Evolutionary conservation across 1,140 invertebrate species (phyloP), one percentile per base, ranked within the genome.

Genomic region (Harpegnathos saltator): DNA sequence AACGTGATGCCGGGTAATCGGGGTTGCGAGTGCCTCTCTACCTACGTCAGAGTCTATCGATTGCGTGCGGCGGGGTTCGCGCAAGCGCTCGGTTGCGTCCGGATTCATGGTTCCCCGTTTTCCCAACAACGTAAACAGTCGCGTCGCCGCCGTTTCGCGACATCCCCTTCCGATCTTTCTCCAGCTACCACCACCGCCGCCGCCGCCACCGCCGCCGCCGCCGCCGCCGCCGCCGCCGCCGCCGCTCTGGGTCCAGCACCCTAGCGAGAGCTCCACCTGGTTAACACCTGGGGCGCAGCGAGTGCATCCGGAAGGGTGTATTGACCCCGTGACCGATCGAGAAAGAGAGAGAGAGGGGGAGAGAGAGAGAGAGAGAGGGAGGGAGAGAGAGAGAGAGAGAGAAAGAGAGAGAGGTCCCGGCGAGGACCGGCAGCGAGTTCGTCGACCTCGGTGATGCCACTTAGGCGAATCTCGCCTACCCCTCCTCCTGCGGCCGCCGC

Each of bases 1-100:
- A 92, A 92, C 54, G 11, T 33, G 59, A 85, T 86, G 84, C 68
- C 74, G 56, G 66, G 81, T 77, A 81, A 58, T 63, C 44, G 75
- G 62, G 85, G 84, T 83, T 88, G 74, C 68, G 59, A 82, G 72
- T 75, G 68, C 44, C 68, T 62, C 38, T 44, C 38, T 44, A 9
- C 62, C 85, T 91, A 91, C 91, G 91, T 91, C 91, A 91, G 89
- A 87, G 84, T 74, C 86, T 92, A 92, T 92, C 91, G 91, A 92
- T 92, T 91, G 82, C 89, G 77, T 75, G 86, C 72, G 29, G 29
- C 63, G 81, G 71, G 58, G 63, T 73, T 89, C 86, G 88, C 88
- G 91, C 90, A 90, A 59, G 89, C 91, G 90, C 38, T 44, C 38
- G 38, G 38, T 4, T 84, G 11, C 56, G 15, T 12, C 17, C n/a